phyloP scores from a whole-genome alignment of 2,888 invertebrate species.

The Galerucella calmariensis region DNA sequence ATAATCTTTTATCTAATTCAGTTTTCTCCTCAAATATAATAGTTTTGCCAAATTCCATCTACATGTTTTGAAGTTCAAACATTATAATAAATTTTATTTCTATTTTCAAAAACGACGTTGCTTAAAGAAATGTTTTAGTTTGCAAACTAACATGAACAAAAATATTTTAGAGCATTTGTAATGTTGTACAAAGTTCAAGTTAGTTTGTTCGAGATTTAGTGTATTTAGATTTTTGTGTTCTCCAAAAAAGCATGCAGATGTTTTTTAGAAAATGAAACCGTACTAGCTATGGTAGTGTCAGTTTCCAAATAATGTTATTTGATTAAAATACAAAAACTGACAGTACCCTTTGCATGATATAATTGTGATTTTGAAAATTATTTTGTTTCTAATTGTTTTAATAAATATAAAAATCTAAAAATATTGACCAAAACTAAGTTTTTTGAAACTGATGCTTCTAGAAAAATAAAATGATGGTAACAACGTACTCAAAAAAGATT shows the following conservation, averaged over 20 bases:
- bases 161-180: constrained; percentile 11
- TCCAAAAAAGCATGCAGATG: constrained; percentile 37
- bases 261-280: constrained; percentile 26
- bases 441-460: constrained; percentile 29
- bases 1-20: no score
- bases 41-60: no score
- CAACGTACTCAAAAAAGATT: constrained; percentile 15
- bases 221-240: constrained; percentile 45
- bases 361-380: constrained; percentile 2
- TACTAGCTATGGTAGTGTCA: constrained; percentile 29
- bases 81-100: neutral
- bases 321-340: neutral
- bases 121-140: constrained; percentile 29
- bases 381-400: neutral
- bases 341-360: constrained; percentile 1
- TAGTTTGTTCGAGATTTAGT: constrained; percentile 47
- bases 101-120: neutral
- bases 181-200: constrained; percentile 45
- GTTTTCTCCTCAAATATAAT: no score
- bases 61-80: neutral
- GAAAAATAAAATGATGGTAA: constrained; percentile 9
- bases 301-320: constrained; percentile 22
- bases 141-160: constrained; percentile 49
- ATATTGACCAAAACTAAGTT: neutral
- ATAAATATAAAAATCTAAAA: neutral